Conservation (phyloP, 1,140 invertebrate species). For the Thaumetopoea pityocampa region DNA sequence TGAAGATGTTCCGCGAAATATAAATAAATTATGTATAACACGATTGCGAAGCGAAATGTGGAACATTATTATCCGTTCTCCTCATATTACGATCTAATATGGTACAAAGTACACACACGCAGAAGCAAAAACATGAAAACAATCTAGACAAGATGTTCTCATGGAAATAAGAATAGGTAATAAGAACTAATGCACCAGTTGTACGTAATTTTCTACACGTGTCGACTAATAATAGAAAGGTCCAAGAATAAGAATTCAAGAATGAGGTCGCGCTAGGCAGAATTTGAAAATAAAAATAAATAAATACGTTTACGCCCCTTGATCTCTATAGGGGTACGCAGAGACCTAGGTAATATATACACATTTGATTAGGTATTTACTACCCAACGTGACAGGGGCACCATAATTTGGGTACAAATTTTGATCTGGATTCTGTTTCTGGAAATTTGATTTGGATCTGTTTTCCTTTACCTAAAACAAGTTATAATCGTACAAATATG, state of each 20-base stretch:
- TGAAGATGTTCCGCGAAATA: too few relatives aligned
- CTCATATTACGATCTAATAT: slow-evolving; percentile 23
- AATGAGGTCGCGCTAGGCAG: not conserved
- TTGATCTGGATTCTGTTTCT: too few relatives aligned
- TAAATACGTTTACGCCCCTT: not conserved
- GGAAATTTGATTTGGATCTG: too few relatives aligned
- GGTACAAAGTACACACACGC: slow-evolving; percentile 24
- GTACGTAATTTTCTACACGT: slow-evolving; percentile 19
- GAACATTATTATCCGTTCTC: slow-evolving; percentile 25
- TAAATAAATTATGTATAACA: slow-evolving; percentile 10
- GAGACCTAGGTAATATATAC: too few relatives aligned
- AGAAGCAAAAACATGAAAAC: slow-evolving; percentile 30
- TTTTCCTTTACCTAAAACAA: too few relatives aligned
- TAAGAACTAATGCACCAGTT: slow-evolving; percentile 19
- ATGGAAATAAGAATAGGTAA: slow-evolving; percentile 29
- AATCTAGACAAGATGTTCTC: slow-evolving; percentile 29
- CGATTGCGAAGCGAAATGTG: slow-evolving; percentile 17
- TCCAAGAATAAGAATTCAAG: not conserved
- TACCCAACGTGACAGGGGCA: too few relatives aligned
- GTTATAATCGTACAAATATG: too few relatives aligned
- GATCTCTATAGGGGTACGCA: too few relatives aligned
- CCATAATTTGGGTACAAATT: too few relatives aligned
- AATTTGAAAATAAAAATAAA: slow-evolving; percentile 6
- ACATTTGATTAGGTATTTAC: too few relatives aligned
- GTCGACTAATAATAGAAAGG: slow-evolving; percentile 7